A percentile compares a stretch with the other conserved stretches of the same genome.
phyloP scores from a whole-genome alignment of 1,140 invertebrate genomes.

The Spodoptera frugiperda region DNA sequence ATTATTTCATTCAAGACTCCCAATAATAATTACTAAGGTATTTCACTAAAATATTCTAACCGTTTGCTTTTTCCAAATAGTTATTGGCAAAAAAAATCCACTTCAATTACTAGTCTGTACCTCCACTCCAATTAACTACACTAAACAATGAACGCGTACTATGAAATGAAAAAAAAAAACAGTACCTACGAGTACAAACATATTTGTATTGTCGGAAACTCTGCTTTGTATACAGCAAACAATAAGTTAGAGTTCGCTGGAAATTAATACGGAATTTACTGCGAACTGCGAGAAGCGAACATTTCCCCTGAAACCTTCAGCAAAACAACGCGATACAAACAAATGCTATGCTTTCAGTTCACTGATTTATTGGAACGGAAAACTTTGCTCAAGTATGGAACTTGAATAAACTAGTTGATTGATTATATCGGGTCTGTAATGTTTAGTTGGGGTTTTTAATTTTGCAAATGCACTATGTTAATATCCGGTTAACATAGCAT shows the following conservation, averaged over 20 bases:
- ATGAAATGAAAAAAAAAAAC: too few relatives aligned
- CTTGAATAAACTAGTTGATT: too few relatives aligned
- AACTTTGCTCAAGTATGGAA: neutral
- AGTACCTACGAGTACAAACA: neutral
- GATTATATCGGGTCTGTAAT: too few relatives aligned
- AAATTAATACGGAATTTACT: neutral
- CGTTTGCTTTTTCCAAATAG: too few relatives aligned
- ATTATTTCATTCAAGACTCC: too few relatives aligned
- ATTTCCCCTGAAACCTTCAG: slow-evolving; percentile 20
- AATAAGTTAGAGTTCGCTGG: neutral
- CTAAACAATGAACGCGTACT: neutral
- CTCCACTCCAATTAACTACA: neutral
- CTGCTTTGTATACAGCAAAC: slow-evolving; percentile 7
- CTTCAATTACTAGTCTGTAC: too few relatives aligned
- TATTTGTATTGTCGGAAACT: slow-evolving; percentile 17
- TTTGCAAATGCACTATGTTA: too few relatives aligned
- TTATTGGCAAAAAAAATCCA: too few relatives aligned
- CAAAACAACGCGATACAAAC: slow-evolving; percentile 12
- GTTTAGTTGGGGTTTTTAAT: too few relatives aligned
- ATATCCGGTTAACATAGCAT: too few relatives aligned
- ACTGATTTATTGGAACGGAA: neutral
- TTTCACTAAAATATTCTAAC: too few relatives aligned
- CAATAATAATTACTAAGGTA: too few relatives aligned
- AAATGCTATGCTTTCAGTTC: neutral
- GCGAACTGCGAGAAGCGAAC: neutral